Conservation (phyloP, 2,113 vertebrate species). For the Larimichthys crocea region DNA sequence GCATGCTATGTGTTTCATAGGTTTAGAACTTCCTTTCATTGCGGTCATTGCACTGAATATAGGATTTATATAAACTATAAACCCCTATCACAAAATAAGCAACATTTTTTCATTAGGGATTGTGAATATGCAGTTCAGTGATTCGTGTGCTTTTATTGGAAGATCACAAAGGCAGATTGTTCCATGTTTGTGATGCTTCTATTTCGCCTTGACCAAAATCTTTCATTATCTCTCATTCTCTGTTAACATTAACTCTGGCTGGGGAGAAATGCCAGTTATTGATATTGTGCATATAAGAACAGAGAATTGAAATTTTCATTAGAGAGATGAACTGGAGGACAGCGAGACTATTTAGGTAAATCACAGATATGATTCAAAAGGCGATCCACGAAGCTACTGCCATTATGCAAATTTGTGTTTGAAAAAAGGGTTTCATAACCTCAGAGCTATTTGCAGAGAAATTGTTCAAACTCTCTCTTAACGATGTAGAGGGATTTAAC, state of each 20-base stretch:
- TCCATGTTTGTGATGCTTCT: conserved; percentile 49
- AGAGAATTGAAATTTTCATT: conserved; percentile 77
- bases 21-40: background rate
- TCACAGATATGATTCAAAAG: conserved; percentile 82
- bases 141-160: conserved; percentile 24
- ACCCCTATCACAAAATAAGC: background rate
- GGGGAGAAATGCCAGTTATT: conserved; percentile 57
- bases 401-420: conserved; percentile 81
- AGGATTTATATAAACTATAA: conserved; percentile 17
- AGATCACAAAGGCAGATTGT: conserved; percentile 10
- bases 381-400: conserved; percentile 68
- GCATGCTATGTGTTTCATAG: background rate
- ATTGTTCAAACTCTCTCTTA: conserved; percentile 81
- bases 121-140: conserved; percentile 4
- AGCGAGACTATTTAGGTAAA: conserved; percentile 80
- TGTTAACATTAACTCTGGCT: conserved; percentile 39
- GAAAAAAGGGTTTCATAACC: conserved; percentile 83
- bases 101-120: background rate
- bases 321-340: conserved; percentile 75
- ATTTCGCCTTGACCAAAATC: conserved; percentile 46
- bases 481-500: conserved; percentile 75
- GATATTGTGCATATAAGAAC: conserved; percentile 72
- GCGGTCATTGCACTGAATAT: background rate
- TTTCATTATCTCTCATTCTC: conserved; percentile 42
- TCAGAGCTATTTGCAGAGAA: conserved; percentile 78